These are phyloP conservation scores for Muntiacus muntjak DNA, from an alignment of 2,113 vertebrate genomes.

Conservation along the genomic window DNA sequence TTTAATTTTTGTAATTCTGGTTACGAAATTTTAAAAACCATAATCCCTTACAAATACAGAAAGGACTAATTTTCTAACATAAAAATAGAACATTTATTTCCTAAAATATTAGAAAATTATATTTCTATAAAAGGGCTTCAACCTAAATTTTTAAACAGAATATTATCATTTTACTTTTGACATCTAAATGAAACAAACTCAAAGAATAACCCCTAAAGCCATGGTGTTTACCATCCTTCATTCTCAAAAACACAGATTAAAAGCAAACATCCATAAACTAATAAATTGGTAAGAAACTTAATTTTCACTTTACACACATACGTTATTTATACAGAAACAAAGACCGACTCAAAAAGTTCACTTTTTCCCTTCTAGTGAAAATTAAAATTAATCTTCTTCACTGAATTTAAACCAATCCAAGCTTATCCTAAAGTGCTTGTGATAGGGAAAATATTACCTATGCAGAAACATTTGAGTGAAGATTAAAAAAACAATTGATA, in stretches of 20 bases:
- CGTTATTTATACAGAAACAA: background rate
- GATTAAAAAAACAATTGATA: background rate
- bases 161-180: background rate
- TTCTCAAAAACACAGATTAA: constrained; percentile 29
- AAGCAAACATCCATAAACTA: background rate
- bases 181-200: background rate
- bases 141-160: background rate
- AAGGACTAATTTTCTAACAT: constrained; percentile 1
- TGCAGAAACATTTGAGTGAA: background rate
- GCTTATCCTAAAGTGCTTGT: background rate
- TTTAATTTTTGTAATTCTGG: background rate
- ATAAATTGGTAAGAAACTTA: background rate
- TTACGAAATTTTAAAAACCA: background rate
- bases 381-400: constrained; percentile 18
- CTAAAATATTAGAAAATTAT: constrained; percentile 17
- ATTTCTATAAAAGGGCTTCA: background rate
- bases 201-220: background rate
- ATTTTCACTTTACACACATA: background rate
- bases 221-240: background rate
- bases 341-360: background rate
- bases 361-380: background rate
- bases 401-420: background rate
- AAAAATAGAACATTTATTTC: background rate
- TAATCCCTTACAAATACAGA: constrained; percentile 2
- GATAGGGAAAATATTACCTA: background rate